Conservation (phyloP, 2,113 vertebrate species). For the Varanus salvator region DNA sequence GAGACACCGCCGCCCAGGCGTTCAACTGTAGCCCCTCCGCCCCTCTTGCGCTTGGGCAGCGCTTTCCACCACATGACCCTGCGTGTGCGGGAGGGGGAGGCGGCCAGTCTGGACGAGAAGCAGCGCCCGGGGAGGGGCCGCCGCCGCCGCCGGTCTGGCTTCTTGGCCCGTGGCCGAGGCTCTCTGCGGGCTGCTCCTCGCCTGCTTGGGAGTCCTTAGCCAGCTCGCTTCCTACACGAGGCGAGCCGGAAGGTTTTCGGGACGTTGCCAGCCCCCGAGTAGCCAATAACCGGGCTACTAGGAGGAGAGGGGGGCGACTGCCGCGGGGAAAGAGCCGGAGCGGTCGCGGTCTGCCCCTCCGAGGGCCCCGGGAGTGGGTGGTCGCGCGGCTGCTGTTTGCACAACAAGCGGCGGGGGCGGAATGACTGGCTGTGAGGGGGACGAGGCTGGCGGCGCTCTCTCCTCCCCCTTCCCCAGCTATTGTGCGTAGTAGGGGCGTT, state of each 20-base stretch:
- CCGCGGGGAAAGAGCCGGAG: not conserved
- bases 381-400: not conserved
- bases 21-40: not conserved
- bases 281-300: not conserved
- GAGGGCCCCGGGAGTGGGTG: not conserved
- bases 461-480: not conserved
- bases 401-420: not conserved
- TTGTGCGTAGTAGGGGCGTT: not conserved
- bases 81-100: not conserved
- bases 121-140: not conserved
- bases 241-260: not conserved
- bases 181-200: not conserved
- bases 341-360: not conserved
- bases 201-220: too few species aligned
- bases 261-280: not conserved
- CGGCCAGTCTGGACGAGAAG: fast-evolving
- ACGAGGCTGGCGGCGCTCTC: not conserved
- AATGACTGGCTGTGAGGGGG: not conserved
- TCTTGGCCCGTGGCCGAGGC: not conserved
- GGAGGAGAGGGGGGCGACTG: not conserved
- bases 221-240: not conserved
- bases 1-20: not conserved
- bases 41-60: fast-evolving
- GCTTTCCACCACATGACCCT: not conserved
- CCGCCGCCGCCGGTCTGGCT: not conserved